Evolutionary conservation across 1,140 invertebrate species (phyloP).

Genomic region (Pissodes strobi): DNA sequence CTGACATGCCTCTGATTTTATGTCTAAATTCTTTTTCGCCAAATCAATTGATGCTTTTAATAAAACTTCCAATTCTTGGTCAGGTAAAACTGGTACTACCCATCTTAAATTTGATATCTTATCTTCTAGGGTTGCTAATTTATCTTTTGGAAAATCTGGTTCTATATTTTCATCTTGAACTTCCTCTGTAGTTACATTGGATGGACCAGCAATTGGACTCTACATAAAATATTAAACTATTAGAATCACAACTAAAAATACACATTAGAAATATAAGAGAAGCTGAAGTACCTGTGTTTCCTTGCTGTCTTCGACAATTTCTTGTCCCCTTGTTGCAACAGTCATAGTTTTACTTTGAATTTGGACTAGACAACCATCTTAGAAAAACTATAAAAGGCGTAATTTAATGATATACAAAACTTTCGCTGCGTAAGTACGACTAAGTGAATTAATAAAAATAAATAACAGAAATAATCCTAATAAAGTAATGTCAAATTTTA

Average conservation of each 20-base stretch:
- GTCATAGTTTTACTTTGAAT: constrained; percentile 58
- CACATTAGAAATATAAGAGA: no score
- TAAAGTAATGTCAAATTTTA: constrained; percentile 47
- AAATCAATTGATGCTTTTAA: constrained; percentile 88
- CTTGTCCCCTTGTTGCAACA: constrained; percentile 67
- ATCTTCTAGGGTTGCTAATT: constrained; percentile 87
- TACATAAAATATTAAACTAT: no score
- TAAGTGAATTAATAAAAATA: constrained; percentile 8
- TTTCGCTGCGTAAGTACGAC: neutral
- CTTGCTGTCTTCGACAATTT: constrained; percentile 62
- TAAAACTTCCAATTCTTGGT: constrained; percentile 92
- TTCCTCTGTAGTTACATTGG: constrained; percentile 55
- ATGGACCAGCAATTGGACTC: constrained; percentile 53
- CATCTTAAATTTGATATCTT: constrained; percentile 94
- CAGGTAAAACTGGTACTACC: constrained; percentile 95
- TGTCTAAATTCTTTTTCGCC: constrained; percentile 83
- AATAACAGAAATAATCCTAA: constrained; percentile 13
- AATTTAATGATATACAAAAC: neutral
- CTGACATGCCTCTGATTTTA: constrained; percentile 87
- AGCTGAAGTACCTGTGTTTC: constrained; percentile 61
- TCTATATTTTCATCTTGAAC: constrained; percentile 60
- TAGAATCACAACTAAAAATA: no score
- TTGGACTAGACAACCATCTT: constrained; percentile 44
- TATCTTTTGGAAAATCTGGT: constrained; percentile 82
- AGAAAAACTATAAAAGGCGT: constrained; percentile 23